Percentiles rank a stretch among this genome's conserved stretches.
phyloP scores from a whole-genome alignment of 2,113 vertebrate genomes.

The Saccopteryx leptura region DNA sequence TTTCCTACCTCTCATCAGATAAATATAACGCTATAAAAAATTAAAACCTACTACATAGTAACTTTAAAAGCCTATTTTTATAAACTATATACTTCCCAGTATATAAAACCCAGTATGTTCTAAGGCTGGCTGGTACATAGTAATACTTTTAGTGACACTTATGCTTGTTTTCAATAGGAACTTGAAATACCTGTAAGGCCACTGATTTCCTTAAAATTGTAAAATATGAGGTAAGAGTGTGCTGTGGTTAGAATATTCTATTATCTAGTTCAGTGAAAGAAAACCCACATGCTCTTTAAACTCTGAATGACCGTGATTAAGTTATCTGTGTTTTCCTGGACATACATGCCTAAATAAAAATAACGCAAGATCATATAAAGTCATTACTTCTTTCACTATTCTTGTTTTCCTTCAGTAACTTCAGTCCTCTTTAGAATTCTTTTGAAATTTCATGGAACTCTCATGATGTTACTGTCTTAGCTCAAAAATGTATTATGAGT shows the following conservation, averaged over 20 bases:
- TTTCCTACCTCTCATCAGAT: background rate
- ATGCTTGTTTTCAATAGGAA: conserved; percentile 1
- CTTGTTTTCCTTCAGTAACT: background rate
- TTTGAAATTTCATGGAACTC: background rate
- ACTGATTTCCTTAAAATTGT: background rate
- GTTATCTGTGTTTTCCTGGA: background rate
- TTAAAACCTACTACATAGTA: background rate
- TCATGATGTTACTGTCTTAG: background rate
- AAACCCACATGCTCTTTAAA: background rate
- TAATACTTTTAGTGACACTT: background rate
- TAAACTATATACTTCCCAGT: background rate
- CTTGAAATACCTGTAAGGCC: background rate
- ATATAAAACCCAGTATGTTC: background rate
- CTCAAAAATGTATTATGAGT: background rate
- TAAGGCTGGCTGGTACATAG: background rate
- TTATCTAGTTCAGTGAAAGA: background rate
- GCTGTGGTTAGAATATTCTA: background rate
- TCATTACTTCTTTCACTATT: background rate
- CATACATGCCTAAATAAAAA: background rate
- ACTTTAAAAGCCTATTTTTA: background rate
- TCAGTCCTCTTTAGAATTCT: background rate
- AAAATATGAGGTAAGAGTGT: background rate
- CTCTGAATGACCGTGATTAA: background rate
- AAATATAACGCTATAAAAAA: background rate
- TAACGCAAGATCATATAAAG: background rate